Conservation (phyloP, 2,888 invertebrate genomes). For the Drosophila prostipennis region DNA sequence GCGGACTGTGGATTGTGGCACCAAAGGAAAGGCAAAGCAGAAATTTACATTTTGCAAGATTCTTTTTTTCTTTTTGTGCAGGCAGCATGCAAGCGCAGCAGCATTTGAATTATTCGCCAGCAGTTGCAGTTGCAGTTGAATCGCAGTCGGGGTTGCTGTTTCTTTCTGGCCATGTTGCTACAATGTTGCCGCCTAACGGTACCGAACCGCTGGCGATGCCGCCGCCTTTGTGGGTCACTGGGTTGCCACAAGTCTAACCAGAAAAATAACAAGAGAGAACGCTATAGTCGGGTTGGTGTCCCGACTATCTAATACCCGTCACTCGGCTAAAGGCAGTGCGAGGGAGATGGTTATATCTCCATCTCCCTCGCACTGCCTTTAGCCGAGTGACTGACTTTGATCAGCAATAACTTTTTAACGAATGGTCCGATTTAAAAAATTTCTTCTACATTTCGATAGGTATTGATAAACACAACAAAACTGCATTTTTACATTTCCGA, state of each 20-base stretch:
- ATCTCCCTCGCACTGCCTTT: no score
- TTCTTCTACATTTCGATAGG: no score
- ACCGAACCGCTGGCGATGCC: conserved; percentile 52
- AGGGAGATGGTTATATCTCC: no score
- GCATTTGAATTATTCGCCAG: conserved; percentile 6
- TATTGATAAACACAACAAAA: no score
- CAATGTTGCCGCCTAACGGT: conserved; percentile 69
- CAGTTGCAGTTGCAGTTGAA: conserved; percentile 14
- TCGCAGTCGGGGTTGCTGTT: conserved; percentile 13
- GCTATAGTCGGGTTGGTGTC: no score
- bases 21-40: conserved; percentile 19
- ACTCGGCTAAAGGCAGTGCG: no score
- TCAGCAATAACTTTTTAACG: no score
- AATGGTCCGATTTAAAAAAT: no score
- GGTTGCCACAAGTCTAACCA: conserved; percentile 61
- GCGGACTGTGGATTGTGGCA: conserved; percentile 22
- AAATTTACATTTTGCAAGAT: conserved; percentile 52
- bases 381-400: no score
- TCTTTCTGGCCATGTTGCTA: conserved; percentile 25
- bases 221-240: conserved; percentile 69
- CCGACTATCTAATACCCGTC: no score
- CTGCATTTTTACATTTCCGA: no score
- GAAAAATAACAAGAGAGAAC: no score
- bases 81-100: conserved; percentile 51
- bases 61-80: conserved; percentile 6